Evolutionary conservation across 2,888 invertebrate genomes (phyloP).

Genomic region (Metacarcinus magister): DNA sequence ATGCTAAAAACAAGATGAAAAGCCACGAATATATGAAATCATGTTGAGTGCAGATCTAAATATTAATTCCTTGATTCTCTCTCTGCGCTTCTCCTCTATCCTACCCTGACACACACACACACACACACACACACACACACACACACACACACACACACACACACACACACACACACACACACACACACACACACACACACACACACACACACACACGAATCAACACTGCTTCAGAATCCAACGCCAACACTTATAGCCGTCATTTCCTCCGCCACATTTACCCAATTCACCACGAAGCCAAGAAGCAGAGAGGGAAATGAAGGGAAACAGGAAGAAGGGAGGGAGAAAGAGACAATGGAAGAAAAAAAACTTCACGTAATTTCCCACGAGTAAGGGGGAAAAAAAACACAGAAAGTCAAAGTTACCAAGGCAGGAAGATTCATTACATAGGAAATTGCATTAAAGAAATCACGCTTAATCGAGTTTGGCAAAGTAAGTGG

Average conservation of each 20-base stretch:
- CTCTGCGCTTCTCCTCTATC: not conserved
- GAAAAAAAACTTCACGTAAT: not conserved
- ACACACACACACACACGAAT: not conserved
- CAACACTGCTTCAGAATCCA: too few species aligned
- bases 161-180: not conserved
- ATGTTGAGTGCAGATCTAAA: too few species aligned
- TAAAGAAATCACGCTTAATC: conserved; percentile 1
- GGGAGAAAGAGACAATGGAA: not conserved
- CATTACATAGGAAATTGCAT: not conserved
- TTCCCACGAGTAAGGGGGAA: not conserved
- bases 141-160: not conserved
- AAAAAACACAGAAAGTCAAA: not conserved
- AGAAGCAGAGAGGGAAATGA: not conserved
- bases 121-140: not conserved
- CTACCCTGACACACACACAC: not conserved
- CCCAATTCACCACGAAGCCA: not conserved
- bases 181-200: not conserved
- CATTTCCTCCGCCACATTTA: not conserved
- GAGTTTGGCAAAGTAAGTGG: not conserved
- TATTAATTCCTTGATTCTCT: too few species aligned
- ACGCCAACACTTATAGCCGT: not conserved
- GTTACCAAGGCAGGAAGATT: not conserved
- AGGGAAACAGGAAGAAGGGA: not conserved
- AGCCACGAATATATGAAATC: too few species aligned
- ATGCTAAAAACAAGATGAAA: not conserved